Percentiles rank a stretch among this genome's conserved stretches.
These are phyloP conservation scores for Alexandromys fortis DNA, from an alignment of 2,113 vertebrate species.

Conservation along the genomic window DNA sequence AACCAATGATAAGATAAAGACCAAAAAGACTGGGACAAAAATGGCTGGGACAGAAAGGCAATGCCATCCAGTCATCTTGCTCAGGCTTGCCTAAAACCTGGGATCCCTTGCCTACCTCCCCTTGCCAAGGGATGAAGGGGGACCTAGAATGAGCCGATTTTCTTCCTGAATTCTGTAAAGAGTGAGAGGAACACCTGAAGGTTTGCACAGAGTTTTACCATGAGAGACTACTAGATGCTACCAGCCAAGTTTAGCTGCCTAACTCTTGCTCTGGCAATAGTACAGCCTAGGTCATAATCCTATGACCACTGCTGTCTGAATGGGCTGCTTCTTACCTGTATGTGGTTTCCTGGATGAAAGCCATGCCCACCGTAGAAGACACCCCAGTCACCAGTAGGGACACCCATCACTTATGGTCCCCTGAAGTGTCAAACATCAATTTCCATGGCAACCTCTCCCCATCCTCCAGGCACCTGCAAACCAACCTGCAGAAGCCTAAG, in stretches of 20 bases:
- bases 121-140: background rate
- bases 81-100: background rate
- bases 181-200: background rate
- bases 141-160: background rate
- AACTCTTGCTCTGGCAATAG: background rate
- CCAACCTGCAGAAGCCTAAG: background rate
- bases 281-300: background rate
- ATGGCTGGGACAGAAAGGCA: background rate
- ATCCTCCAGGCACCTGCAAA: constrained; percentile 38
- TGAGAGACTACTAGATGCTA: background rate
- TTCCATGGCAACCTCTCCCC: constrained; percentile 64
- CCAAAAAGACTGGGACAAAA: background rate
- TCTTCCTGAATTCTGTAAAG: background rate
- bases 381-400: background rate
- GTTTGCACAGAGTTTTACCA: background rate
- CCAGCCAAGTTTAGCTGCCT: background rate
- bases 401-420: background rate
- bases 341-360: background rate
- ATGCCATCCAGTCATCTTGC: background rate
- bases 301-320: background rate
- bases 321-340: background rate
- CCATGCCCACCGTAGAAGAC: background rate
- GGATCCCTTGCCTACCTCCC: background rate
- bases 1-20: background rate
- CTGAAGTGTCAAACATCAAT: constrained; percentile 31